Conservation (phyloP, 2,797 vertebrate genomes). For the Rhincodon typus region DNA sequence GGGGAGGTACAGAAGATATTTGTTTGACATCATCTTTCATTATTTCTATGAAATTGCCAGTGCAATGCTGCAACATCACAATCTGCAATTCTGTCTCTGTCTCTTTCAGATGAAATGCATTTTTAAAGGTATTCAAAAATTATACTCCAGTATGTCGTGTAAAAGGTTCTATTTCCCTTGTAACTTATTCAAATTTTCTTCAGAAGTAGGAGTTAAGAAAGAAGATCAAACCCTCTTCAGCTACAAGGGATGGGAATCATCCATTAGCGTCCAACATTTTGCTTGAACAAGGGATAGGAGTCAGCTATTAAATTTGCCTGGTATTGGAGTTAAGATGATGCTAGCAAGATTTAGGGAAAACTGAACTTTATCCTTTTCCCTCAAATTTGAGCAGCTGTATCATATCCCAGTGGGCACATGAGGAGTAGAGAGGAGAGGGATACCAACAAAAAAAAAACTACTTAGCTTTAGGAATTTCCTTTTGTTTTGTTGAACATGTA, state of each 20-base stretch:
- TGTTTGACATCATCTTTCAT: not conserved
- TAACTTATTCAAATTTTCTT: not conserved
- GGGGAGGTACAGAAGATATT: not conserved
- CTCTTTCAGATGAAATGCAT: not conserved
- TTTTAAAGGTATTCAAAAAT: slow-evolving; percentile 16
- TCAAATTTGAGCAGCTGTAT: not conserved
- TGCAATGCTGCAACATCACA: not conserved
- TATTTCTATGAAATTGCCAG: not conserved
- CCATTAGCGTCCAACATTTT: not conserved
- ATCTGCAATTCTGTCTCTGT: not conserved
- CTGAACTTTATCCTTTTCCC: not conserved
- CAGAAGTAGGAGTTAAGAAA: not conserved
- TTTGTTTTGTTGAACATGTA: not conserved
- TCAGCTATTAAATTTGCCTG: not conserved
- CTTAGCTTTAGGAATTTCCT: not conserved
- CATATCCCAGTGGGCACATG: not conserved
- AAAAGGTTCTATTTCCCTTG: not conserved
- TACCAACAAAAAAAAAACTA: not conserved
- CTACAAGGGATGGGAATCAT: not conserved
- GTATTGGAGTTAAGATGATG: not conserved
- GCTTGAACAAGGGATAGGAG: not conserved
- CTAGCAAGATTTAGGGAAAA: not conserved
- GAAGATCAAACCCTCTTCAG: not conserved
- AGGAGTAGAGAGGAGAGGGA: not conserved
- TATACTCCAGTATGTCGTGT: not conserved